Evolutionary conservation across 2,113 vertebrate species (phyloP), one percentile per base, ranked within the genome.

Genomic region (Pseudorhombus dupliciocellatus): DNA sequence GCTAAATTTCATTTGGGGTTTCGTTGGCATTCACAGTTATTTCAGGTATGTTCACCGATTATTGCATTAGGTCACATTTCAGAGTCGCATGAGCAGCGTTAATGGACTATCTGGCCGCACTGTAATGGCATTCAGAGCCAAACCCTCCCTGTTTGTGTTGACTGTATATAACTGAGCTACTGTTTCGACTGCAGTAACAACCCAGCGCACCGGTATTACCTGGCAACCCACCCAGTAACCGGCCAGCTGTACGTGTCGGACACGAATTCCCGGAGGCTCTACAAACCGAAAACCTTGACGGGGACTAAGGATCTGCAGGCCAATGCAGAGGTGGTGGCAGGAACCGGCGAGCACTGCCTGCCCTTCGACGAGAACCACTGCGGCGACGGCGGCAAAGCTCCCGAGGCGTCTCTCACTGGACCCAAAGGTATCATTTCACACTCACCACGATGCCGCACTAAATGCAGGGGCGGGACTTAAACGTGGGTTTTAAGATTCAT

Each of bases 291-390:
- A 77, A 93, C 88, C 0, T 91, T 98, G 18, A 94, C 85, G 0
- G 94, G 96, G 8, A 91, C 92, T 0, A 96, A 96, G 79, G 98
- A 98, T 48, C 90, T 97, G 75, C 97, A 95, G 44, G 94, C 96
- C 62, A 99, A 98, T 2, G 93, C 93, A 0, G 97, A 99, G 78
- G 93, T 98, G 20, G 90, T 99, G 0, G 98, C 95, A 1, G 98
- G 98, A 11, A 99, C 96, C 0, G 97, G 98, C 1, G 97, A 99
- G 28, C 97, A 99, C 83, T 99, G 98, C 82, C 93, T 99, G 31
- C 97, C 98, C 0, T 98, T 99, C 1, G 98, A 99, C 31, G 98
- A 99, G 83, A 96, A 96, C 55, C 93, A 97, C 79, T 99, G 98
- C 67, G 98, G 98, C 10, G 98, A 99, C 11, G 97, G 98, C 55